Conservation (phyloP, 2,797 vertebrate genomes). For the Notoglanidium macrostoma region DNA sequence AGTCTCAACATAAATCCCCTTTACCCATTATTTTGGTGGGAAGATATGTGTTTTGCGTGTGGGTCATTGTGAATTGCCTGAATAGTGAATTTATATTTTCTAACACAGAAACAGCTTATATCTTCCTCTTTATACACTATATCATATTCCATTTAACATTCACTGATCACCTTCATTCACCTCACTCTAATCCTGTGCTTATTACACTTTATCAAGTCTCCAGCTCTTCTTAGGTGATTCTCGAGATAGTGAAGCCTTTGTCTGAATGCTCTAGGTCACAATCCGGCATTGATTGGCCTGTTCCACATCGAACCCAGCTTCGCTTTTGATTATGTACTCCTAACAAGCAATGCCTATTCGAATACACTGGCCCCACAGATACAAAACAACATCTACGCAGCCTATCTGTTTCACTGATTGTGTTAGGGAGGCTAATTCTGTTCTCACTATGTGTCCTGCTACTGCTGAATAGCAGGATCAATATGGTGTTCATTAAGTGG, state of each 20-base stretch:
- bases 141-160: too few species aligned
- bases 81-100: neutral
- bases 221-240: neutral
- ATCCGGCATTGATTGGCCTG: neutral
- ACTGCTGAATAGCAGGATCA: conserved; percentile 24
- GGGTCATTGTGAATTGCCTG: neutral
- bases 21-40: neutral
- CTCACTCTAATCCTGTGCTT: neutral
- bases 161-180: neutral
- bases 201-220: neutral
- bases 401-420: conserved; percentile 11
- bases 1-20: neutral
- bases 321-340: conserved; percentile 64
- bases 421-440: conserved; percentile 37
- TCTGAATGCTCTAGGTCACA: neutral
- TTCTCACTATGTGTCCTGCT: conserved; percentile 21
- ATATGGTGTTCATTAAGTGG: conserved; percentile 39
- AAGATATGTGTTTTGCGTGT: neutral
- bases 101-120: neutral
- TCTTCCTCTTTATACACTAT: neutral
- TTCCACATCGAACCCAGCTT: conserved; percentile 60
- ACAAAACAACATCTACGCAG: neutral
- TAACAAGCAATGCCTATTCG: conserved; percentile 25
- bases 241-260: neutral
- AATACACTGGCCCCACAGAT: neutral